Percentiles rank a stretch among this genome's conserved stretches.
Conservation (phyloP, 2,797 vertebrate genomes). For the Heliangelus exortis region DNA sequence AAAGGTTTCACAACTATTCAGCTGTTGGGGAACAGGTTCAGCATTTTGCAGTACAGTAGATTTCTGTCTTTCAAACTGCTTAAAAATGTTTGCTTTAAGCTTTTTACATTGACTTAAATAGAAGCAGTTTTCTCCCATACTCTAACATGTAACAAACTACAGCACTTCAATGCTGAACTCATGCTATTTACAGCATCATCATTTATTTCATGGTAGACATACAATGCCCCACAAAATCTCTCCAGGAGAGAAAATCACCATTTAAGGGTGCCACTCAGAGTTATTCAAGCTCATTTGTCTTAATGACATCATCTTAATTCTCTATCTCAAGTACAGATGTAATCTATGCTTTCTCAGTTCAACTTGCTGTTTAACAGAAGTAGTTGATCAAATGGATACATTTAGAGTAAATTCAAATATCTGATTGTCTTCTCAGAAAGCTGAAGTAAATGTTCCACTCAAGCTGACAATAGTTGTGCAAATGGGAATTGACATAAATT, state of each 20-base stretch:
- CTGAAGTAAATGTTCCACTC: neutral
- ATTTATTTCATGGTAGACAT: constrained; percentile 43
- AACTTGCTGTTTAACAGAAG: neutral
- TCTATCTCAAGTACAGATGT: neutral
- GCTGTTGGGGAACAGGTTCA: neutral
- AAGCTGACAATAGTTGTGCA: neutral
- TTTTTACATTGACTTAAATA: neutral
- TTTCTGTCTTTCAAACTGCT: constrained; percentile 39
- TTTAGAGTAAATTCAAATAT: neutral
- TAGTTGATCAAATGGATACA: neutral
- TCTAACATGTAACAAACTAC: neutral
- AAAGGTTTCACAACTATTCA: neutral
- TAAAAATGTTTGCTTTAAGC: constrained; percentile 29
- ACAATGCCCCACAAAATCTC: neutral
- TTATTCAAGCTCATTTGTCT: constrained; percentile 41
- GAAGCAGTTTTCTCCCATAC: neutral
- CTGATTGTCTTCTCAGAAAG: neutral
- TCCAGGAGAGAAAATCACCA: constrained; percentile 32
- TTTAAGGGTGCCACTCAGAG: constrained; percentile 40
- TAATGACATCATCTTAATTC: constrained; percentile 24
- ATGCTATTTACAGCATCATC: constrained; percentile 3
- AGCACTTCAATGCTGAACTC: neutral
- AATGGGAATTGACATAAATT: neutral
- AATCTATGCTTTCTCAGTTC: neutral
- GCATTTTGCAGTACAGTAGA: constrained; percentile 36